Evolutionary conservation across 2,113 vertebrate species (phyloP), one percentile per base, ranked within the genome.

Genomic region (Chlorodrepanis virens): DNA sequence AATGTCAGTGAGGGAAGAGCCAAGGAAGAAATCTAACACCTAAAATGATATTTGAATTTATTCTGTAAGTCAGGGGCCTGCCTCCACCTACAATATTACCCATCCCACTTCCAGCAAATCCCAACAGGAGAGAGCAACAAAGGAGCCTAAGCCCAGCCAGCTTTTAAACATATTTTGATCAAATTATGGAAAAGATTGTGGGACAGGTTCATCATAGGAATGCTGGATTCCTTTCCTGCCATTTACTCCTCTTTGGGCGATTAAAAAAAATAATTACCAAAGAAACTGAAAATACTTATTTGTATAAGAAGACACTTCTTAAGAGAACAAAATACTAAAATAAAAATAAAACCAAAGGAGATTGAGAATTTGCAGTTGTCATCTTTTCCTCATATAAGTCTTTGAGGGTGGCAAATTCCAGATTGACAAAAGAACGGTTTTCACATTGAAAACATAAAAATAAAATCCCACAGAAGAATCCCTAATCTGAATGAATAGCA

Each of bases 361-460:
- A 64, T 0, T 6, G 45, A 47, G 74, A 72, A 69, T 10, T 47
- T 70, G 22, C 16, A 70, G 76, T 59, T 12, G 1, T 37, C 3
- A 1, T 14, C 20, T 31, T 54, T 56, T 45, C 33, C 42, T 63
- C 20, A 27, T 2, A 5, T 0, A 3, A 79, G 37, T 11, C 75
- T 64, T 40, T 33, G 68, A 78, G 40, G 18, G 40, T 33, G 25
- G 45, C 45, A 83, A 85, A 74, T 67, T 74, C 64, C 39, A 81
- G 78, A 53, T 0, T 53, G 44, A 56, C 12, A 76, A 39, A 37
- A 53, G 37, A 90, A 69, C 3, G 7, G 29, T 57, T 87, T 72
- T 63, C 53, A 61, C 33, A 45, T 35, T n/a, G 44, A 85, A 76
- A 14, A 54, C n/a, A 45, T 14, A 24, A 70, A 72, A 67, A 75